A percentile compares a stretch with the other conserved stretches of the same genome.
Evolutionary conservation across 2,797 vertebrate genomes (phyloP).

Genomic region (Takifugu ocellatus): DNA sequence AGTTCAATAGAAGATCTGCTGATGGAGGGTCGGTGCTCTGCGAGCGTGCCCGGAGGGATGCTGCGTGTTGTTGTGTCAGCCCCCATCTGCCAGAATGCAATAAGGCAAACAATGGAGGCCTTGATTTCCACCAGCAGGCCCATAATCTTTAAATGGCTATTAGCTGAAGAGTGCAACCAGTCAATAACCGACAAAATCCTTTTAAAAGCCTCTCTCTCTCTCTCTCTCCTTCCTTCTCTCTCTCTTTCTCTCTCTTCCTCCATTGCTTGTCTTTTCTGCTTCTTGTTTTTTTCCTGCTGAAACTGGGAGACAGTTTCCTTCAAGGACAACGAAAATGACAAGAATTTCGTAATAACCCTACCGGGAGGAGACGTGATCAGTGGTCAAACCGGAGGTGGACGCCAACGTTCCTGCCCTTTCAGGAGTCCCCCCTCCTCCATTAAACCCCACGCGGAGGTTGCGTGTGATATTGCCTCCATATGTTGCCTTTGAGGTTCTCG

Average conservation of each 20-base stretch:
- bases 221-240: slow-evolving; percentile 47
- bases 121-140: slow-evolving; percentile 88
- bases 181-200: slow-evolving; percentile 88
- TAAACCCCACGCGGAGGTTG: neutral
- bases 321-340: slow-evolving; percentile 14
- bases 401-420: slow-evolving; percentile 17
- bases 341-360: slow-evolving; percentile 29
- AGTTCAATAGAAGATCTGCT: slow-evolving; percentile 86
- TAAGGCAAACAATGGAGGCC: slow-evolving; percentile 87
- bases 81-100: slow-evolving; percentile 87
- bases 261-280: slow-evolving; percentile 35
- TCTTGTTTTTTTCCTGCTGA: slow-evolving; percentile 49
- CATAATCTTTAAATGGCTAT: slow-evolving; percentile 91
- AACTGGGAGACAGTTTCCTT: slow-evolving; percentile 44
- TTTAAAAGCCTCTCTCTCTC: slow-evolving; percentile 82
- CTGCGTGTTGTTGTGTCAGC: slow-evolving; percentile 86
- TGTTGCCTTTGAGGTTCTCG: neutral
- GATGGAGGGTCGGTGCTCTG: slow-evolving; percentile 79
- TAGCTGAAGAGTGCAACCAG: slow-evolving; percentile 88
- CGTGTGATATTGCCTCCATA: neutral
- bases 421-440: neutral
- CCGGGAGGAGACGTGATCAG: slow-evolving; percentile 12
- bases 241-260: slow-evolving; percentile 40
- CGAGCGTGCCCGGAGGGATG: slow-evolving; percentile 80
- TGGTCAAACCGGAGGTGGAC: slow-evolving; percentile 23